Evolutionary conservation across 2,113 vertebrate genomes (phyloP).

Genomic region (Peromyscus leucopus): DNA sequence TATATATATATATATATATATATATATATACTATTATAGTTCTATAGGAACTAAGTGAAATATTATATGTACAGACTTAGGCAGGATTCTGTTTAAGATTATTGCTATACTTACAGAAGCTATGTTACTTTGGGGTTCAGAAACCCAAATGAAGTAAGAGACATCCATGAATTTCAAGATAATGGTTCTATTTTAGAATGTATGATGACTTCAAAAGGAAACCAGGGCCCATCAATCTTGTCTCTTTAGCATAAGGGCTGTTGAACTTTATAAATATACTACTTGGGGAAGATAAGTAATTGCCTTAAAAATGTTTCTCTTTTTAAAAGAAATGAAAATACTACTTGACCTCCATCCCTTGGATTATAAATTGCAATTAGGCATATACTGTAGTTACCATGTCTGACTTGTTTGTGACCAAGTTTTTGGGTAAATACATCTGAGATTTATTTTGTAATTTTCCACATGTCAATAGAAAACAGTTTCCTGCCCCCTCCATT

Average conservation of each 20-base stretch:
- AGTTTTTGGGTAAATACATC: conserved; percentile 77
- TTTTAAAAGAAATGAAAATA: conserved; percentile 78
- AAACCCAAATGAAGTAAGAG: conserved; percentile 22
- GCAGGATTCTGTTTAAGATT: not conserved
- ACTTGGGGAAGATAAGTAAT: conserved; percentile 73
- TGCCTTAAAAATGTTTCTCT: conserved; percentile 73
- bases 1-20: not conserved
- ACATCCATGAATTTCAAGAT: conserved; percentile 6
- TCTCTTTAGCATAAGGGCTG: conserved; percentile 47
- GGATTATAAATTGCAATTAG: conserved; percentile 76
- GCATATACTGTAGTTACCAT: conserved; percentile 72
- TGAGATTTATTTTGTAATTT: conserved; percentile 88
- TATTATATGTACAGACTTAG: not conserved
- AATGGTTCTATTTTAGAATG: conserved; percentile 20
- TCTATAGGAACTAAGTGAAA: conserved; percentile 18
- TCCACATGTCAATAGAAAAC: conserved; percentile 80
- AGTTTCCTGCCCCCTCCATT: conserved; percentile 72
- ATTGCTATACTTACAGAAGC: conserved; percentile 8
- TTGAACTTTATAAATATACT: conserved; percentile 74
- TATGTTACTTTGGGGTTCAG: conserved; percentile 14
- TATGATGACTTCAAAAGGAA: not conserved
- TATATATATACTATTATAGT: not conserved
- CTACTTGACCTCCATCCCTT: conserved; percentile 69
- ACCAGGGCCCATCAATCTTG: not conserved
- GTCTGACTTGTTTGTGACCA: conserved; percentile 84